Base-by-base conservation (phyloP, 2,888 invertebrate genomes). In the Ligdia adustata region DNA sequence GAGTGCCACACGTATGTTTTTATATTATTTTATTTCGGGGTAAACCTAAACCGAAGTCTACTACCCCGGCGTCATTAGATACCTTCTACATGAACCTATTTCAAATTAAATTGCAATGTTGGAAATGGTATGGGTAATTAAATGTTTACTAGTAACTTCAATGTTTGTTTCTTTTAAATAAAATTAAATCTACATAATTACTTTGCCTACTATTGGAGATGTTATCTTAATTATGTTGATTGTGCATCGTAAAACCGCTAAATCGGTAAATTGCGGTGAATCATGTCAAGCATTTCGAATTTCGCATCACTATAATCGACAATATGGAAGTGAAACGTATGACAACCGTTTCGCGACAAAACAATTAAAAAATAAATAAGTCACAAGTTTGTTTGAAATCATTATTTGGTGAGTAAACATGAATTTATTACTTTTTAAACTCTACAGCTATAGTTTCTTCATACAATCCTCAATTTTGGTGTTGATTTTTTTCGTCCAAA, bases 321-420 rank as follows among this genome's bases (percentile, higher is more conserved):
- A 89, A 85, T 79, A 88, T 87, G 87, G 88, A 79, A 82, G 82
- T 78, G 76, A 79, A 80, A 79, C 81, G 82, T 82, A 76, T 87
- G 89, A 84, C 86, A 87, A 82, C 78, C 73, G 77, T 77, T 73
- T 71, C 72, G 69, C 75, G 73, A 72, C 71, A 70, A 79, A 79
- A 82, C 80, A 78, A 77, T 73, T 79, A 75, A 71, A 74, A 86
- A 83, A 81, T 85, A 87, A 83, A 87, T 86, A 86, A 75, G 64
- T 78, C 72, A 62, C 64, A 69, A 75, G 75, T 75, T 79, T 70
- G 70, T 72, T 75, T 70, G 72, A 71, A 62, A 68, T 67, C 61
- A 65, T 60, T 60, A 67, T 75, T 80, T 70, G 84, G 88, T 89
- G 55, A 88, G 88, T 86, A 67, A 71, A 69, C 58, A 60, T 57